Evolutionary conservation across 2,797 vertebrate species (phyloP).

Genomic region (Salarias fasciatus): DNA sequence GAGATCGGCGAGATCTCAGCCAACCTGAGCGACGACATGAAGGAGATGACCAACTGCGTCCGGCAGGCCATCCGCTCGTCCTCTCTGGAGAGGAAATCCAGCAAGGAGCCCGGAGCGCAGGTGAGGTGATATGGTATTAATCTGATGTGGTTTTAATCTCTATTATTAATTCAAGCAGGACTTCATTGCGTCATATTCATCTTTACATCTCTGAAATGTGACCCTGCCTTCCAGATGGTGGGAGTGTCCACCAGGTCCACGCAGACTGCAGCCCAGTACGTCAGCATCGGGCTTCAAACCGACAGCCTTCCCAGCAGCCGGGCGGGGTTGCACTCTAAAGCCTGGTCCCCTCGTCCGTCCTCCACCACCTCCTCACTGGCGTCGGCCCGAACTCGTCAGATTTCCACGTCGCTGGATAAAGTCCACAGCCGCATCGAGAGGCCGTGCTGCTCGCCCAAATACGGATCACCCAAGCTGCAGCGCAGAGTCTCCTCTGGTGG

Average conservation of each 20-base stretch:
- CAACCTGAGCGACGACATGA: slow-evolving; percentile 99
- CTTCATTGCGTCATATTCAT: too few species aligned
- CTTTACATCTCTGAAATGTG: neutral
- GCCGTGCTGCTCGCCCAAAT: slow-evolving; percentile 97
- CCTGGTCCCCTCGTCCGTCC: slow-evolving; percentile 92
- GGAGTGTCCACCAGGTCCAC: slow-evolving; percentile 86
- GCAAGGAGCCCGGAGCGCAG: slow-evolving; percentile 91
- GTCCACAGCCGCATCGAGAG: slow-evolving; percentile 94
- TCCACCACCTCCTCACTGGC: slow-evolving; percentile 80
- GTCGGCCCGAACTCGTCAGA: slow-evolving; percentile 92
- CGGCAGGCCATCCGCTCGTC: slow-evolving; percentile 96
- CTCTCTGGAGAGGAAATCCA: slow-evolving; percentile 93
- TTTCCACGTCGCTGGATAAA: slow-evolving; percentile 96
- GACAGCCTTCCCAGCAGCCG: slow-evolving; percentile 78
- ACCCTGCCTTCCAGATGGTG: slow-evolving; percentile 30
- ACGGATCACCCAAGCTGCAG: slow-evolving; percentile 95
- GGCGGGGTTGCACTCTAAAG: slow-evolving; percentile 85
- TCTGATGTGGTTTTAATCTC: neutral
- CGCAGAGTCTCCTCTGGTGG: slow-evolving; percentile 85
- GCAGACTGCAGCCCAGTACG: slow-evolving; percentile 87
- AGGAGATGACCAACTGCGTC: slow-evolving; percentile 99
- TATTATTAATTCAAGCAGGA: neutral
- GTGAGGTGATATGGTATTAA: too few species aligned
- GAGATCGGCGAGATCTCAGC: slow-evolving; percentile 91
- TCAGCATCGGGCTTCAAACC: slow-evolving; percentile 93